These are phyloP conservation scores for Thecophora atra DNA, from an alignment of 2,888 invertebrate species.

Conservation along the genomic window DNA sequence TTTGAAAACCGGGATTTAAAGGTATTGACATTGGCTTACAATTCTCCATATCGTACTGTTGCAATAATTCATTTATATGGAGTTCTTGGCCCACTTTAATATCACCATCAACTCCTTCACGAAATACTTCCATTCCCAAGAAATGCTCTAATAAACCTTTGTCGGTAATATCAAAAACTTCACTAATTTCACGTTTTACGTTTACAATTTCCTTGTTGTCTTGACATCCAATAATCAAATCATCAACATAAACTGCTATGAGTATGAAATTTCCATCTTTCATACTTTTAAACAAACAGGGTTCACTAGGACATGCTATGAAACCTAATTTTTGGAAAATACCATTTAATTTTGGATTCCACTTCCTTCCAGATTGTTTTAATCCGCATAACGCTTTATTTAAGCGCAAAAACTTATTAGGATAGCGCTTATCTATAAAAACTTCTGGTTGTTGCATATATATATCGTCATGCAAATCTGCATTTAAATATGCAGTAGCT, in stretches of 20 bases:
- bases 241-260: constrained; percentile 42
- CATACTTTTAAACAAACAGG: constrained; percentile 41
- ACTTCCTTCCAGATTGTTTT: constrained; percentile 47
- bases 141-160: too few species aligned
- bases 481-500: constrained; percentile 46
- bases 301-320: constrained; percentile 39
- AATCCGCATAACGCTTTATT: constrained; percentile 46
- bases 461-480: constrained; percentile 41
- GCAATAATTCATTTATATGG: neutral
- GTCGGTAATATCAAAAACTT: too few species aligned
- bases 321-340: constrained; percentile 42
- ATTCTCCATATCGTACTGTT: neutral
- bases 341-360: constrained; percentile 43
- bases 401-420: constrained; percentile 27
- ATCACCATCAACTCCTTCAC: neutral
- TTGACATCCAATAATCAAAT: constrained; percentile 43
- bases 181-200: too few species aligned
- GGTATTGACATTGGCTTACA: too few species aligned
- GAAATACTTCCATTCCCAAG: too few species aligned
- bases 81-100: neutral
- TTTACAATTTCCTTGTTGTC: constrained; percentile 40
- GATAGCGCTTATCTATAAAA: constrained; percentile 31
- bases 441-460: constrained; percentile 39
- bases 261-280: constrained; percentile 31
- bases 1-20: too few species aligned